Base-by-base conservation (phyloP, 2,113 vertebrate species). In the Solea senegalensis region DNA sequence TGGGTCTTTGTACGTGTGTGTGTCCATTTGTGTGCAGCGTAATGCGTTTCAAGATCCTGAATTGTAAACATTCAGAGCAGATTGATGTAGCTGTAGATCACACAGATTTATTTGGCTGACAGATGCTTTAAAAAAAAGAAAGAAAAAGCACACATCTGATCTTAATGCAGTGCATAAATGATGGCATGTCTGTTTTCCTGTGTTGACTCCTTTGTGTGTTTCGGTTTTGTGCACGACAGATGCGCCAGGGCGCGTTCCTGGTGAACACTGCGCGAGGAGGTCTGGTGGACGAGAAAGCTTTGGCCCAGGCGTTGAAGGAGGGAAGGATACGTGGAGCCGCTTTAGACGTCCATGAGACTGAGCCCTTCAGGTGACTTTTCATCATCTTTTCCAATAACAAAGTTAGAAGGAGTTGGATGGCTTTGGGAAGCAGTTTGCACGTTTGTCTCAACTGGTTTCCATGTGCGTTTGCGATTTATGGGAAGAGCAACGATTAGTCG, bases 161-260 rank as follows among this genome's bases (percentile, higher is more conserved):
- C 26, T 44, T 74, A 28, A 15, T 27, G 65, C n/a, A 34, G 28
- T 40, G 15, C 52, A 28, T 56, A 50, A 55, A 46, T 4, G 50
- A 2, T 16, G 44, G 0, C 2, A 16, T 55, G 16, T 16, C 10
- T 11, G 50, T 57, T 50, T 14, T 2, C 45, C 43, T 40, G 16
- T 61, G 56, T 48, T 63, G 40, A 76, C 15, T 66, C 16, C 16
- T 67, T 58, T 74, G 43, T 41, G 1, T 65, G 14, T 55, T 8
- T 64, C 66, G 74, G 57, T 86, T 86, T 49, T n/a, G 4, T 75
- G 16, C 9, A 0, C 0, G 2, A 0, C 85, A 98, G 97, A 98
- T 99, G 98, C 95, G 97, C 86, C 97, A 99, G 89, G 98, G 98
- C 1, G 98, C 98, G 0, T 99, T 99, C 92, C 95, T 99, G 82